Percentiles rank a stretch among this genome's conserved stretches.
phyloP scores from a whole-genome alignment of 2,888 invertebrate species.

The Magallana nippona region DNA sequence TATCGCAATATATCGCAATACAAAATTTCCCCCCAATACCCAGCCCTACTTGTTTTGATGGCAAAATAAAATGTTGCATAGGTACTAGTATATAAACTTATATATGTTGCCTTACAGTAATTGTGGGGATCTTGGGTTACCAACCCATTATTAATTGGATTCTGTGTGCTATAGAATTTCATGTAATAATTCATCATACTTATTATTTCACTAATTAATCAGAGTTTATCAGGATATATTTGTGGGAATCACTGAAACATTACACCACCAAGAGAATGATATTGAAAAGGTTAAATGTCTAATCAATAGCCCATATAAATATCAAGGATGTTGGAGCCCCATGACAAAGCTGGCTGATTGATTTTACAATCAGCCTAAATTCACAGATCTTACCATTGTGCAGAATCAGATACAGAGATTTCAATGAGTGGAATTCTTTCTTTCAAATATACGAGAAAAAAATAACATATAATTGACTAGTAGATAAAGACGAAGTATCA shows the following conservation, averaged over 20 bases:
- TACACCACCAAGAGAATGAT: not conserved
- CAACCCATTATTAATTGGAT: too few species aligned
- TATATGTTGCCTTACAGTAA: too few species aligned
- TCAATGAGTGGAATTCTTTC: too few species aligned
- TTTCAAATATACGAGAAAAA: too few species aligned
- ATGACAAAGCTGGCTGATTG: not conserved
- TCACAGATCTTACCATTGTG: not conserved
- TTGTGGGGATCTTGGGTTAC: too few species aligned
- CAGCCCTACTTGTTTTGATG: too few species aligned
- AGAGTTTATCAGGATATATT: not conserved
- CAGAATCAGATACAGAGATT: not conserved
- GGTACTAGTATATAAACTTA: too few species aligned
- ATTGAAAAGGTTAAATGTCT: not conserved
- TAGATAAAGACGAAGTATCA: too few species aligned
- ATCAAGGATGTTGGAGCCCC: not conserved
- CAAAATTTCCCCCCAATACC: too few species aligned
- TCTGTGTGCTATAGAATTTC: not conserved
- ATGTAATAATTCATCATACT: not conserved
- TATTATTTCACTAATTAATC: not conserved
- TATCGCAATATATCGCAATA: too few species aligned
- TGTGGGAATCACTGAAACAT: not conserved
- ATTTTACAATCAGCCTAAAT: conserved; percentile 18
- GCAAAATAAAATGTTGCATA: too few species aligned
- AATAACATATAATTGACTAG: too few species aligned
- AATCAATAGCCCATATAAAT: conserved; percentile 1